Percentiles rank a stretch among this genome's conserved stretches.
Evolutionary conservation across 2,888 invertebrate species (phyloP).

Genomic region (Drosophila pseudotakahashii): DNA sequence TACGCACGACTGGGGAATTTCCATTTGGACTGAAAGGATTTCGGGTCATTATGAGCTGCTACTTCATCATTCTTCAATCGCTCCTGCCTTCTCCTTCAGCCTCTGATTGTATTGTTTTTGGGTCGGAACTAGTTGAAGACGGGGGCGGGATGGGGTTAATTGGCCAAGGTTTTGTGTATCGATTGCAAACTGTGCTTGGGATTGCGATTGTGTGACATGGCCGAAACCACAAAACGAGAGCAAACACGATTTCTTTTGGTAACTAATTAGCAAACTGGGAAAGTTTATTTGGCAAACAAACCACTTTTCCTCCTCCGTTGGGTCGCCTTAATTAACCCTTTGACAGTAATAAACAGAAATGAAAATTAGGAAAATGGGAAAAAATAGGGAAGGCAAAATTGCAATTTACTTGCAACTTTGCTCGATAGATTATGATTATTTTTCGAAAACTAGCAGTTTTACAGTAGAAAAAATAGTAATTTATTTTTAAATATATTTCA

Average conservation of each 20-base stretch:
- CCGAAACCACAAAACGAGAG: slow-evolving; percentile 34
- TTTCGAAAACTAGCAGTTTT: not conserved
- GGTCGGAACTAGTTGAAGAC: slow-evolving; percentile 8
- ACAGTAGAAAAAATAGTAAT: no score
- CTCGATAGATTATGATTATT: slow-evolving; percentile 10
- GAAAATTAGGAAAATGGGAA: slow-evolving; percentile 44
- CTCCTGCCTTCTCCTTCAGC: slow-evolving; percentile 33
- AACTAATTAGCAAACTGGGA: slow-evolving; percentile 69
- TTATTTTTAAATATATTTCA: no score
- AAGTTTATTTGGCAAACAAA: slow-evolving; percentile 43
- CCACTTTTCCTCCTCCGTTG: not conserved
- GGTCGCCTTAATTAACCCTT: slow-evolving; percentile 34
- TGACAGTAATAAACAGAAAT: slow-evolving; percentile 50
- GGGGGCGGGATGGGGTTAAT: slow-evolving; percentile 28
- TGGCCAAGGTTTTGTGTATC: slow-evolving; percentile 45
- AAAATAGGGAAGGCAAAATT: slow-evolving; percentile 17
- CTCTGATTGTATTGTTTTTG: slow-evolving; percentile 31
- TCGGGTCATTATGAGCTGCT: slow-evolving; percentile 70
- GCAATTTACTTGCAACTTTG: slow-evolving; percentile 10
- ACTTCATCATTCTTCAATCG: slow-evolving; percentile 36
- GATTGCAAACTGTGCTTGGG: slow-evolving; percentile 26
- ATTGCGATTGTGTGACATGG: slow-evolving; percentile 53
- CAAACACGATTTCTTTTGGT: slow-evolving; percentile 71
- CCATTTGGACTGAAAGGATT: slow-evolving; percentile 78
- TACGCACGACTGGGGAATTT: slow-evolving; percentile 81